Evolutionary conservation across 2,888 invertebrate genomes (phyloP), one percentile per base, ranked within the genome.

Genomic region (Andrena bucephala): DNA sequence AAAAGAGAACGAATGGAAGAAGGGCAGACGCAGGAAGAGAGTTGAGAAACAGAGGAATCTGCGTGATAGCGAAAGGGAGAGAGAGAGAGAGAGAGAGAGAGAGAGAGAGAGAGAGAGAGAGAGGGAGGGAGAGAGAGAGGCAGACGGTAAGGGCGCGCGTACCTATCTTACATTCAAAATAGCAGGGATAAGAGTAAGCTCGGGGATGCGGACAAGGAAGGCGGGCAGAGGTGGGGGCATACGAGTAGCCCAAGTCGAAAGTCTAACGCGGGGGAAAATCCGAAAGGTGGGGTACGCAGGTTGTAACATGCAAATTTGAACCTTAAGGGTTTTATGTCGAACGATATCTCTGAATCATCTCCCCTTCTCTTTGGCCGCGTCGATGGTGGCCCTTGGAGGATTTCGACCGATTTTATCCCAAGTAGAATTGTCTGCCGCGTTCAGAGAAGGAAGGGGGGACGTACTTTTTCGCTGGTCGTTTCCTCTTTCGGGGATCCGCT

Each of bases 281-380:
- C 77, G 70, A 73, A 83, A 85, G 88, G 85, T 77, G 88, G 90
- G 86, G 87, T 90, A 87, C 85, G 80, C 80, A 89, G 89, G 92
- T 93, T 92, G 93, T 93, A 93, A 93, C 93, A 93, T 93, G 93
- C 93, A 93, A 93, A 93, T 93, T 93, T 93, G 91, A 93, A 93
- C 93, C 93, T 93, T 92, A 93, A 93, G 92, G 93, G 92, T 93
- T 93, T 93, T 93, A 93, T 93, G 93, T 93, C 92, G 90, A 87
- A 90, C 91, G 93, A 93, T 93, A 93, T 93, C 93, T 92, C 89
- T 87, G 93, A 92, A 93, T 93, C 93, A 92, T 92, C 91, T 91
- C 88, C 89, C 89, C 89, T 90, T 87, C 90, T 85, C 83, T 81
- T 36, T 81, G 85, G 75, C 71, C 77, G 81, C 84, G 85, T 78